Base-by-base conservation (phyloP, 2,888 invertebrate species). In the Drosophila fungiperda region DNA sequence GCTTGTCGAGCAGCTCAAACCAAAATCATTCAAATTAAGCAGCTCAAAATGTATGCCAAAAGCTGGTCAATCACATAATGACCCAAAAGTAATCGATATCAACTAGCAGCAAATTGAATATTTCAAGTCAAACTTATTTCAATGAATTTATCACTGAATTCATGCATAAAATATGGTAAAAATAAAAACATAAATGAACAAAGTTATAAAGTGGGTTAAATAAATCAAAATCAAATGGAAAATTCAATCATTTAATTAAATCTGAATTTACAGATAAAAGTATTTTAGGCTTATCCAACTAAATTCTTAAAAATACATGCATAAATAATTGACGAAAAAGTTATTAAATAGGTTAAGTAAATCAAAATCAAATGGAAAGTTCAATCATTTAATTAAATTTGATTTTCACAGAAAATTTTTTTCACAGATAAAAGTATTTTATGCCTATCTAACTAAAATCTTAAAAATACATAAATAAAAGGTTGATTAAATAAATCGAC, bases 11-110 rank as follows among this genome's bases (percentile, higher is more conserved):
- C 68, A 54, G 66, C 73, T 63, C 52, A 53, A 60, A 63, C 53
- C 60, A 60, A 66, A 72, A 69, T 48, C 53, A 60, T 61, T 70
- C 48, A 74, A 74, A 75, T 61, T 67, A 78, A 67, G 78, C 71
- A 62, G 59, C 74, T 77, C 70, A 77, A 64, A 61, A 55, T 66
- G 45, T 67, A 42, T 72, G 67, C 59, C 26, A 73, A 52, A 59
- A 60, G 61, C 63, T 42, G 15, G 35, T 38, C 64, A 70, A 73
- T 61, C 65, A 54, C 20, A 50, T 57, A 64, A 58, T 32, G 42
- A 29, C 15, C 42, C 9, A 11, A 58, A 42, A 67, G 57, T 5
- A 57, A 61, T 76, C 68, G 36, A 54, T 54, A 26, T 38, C 26
- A 36, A 59, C 61, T 72, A 36, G 32, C 58, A 32, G 52, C 52